phyloP scores from a whole-genome alignment of 2,113 vertebrate species.

The Chloebia gouldiae region DNA sequence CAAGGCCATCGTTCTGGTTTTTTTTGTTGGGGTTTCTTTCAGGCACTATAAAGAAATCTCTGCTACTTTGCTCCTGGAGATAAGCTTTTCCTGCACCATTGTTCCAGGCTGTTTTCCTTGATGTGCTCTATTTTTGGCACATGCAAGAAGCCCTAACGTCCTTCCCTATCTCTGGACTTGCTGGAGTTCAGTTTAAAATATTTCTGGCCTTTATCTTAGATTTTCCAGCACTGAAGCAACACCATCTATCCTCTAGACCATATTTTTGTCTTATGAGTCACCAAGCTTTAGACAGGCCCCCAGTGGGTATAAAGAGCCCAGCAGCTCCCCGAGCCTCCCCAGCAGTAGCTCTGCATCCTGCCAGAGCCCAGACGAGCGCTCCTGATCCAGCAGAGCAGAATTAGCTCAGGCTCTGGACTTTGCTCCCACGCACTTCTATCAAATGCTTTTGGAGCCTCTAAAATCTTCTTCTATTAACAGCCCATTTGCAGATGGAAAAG shows the following conservation, averaged over 20 bases:
- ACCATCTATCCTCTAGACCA: background rate
- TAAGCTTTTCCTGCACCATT: slow-evolving; percentile 20
- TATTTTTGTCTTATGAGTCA: slow-evolving; percentile 9
- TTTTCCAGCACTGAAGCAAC: background rate
- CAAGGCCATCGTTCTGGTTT: background rate
- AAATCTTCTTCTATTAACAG: slow-evolving; percentile 7
- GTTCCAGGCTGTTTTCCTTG: background rate
- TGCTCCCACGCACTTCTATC: slow-evolving; percentile 30
- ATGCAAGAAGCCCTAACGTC: background rate
- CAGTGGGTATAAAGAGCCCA: background rate
- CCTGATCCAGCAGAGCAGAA: background rate
- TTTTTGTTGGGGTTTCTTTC: background rate
- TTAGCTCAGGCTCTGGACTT: slow-evolving; percentile 20
- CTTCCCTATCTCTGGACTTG: background rate
- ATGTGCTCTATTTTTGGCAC: slow-evolving; percentile 22
- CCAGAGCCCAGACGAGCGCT: background rate
- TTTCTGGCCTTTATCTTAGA: background rate
- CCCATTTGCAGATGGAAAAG: background rate
- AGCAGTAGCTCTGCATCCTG: slow-evolving; percentile 25
- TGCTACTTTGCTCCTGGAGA: background rate
- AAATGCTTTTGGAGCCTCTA: background rate
- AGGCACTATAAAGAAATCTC: background rate
- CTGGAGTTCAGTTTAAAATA: background rate
- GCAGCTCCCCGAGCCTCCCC: background rate
- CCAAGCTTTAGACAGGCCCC: background rate